Conservation (phyloP, 2,113 vertebrate species). For the Anguilla japonica region DNA sequence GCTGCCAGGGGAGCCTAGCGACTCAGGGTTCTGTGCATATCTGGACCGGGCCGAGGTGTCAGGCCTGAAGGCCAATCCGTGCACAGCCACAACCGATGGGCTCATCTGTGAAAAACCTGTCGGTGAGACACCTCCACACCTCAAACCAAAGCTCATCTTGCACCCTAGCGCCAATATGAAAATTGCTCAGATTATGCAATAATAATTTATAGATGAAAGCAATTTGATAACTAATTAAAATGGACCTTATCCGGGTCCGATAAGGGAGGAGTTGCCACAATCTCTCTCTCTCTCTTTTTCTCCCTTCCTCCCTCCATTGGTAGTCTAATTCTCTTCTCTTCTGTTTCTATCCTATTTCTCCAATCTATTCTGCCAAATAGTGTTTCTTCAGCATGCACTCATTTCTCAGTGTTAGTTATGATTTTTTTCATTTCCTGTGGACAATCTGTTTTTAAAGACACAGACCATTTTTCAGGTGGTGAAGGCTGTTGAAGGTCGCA, state of each 20-base stretch:
- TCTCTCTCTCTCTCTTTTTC: too few species aligned
- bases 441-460: neutral
- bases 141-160: neutral
- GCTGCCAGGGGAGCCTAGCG: slow-evolving; percentile 85
- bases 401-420: too few species aligned
- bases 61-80: slow-evolving; percentile 86
- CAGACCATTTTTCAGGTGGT: neutral
- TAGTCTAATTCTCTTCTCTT: too few species aligned
- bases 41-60: slow-evolving; percentile 76
- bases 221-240: too few species aligned
- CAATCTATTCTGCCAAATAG: too few species aligned
- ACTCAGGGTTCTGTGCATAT: slow-evolving; percentile 93
- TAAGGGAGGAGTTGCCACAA: too few species aligned
- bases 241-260: too few species aligned
- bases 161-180: neutral
- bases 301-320: too few species aligned
- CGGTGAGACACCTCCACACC: slow-evolving; percentile 52
- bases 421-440: neutral
- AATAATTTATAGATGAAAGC: too few species aligned
- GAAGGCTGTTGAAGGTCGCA: neutral
- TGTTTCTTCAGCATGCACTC: too few species aligned
- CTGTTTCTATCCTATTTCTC: too few species aligned
- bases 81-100: slow-evolving; percentile 84
- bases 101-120: slow-evolving; percentile 88
- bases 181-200: too few species aligned